These are phyloP conservation scores for Zaprionus ghesquierei DNA, from an alignment of 1,140 invertebrate genomes.

Conservation along the genomic window DNA sequence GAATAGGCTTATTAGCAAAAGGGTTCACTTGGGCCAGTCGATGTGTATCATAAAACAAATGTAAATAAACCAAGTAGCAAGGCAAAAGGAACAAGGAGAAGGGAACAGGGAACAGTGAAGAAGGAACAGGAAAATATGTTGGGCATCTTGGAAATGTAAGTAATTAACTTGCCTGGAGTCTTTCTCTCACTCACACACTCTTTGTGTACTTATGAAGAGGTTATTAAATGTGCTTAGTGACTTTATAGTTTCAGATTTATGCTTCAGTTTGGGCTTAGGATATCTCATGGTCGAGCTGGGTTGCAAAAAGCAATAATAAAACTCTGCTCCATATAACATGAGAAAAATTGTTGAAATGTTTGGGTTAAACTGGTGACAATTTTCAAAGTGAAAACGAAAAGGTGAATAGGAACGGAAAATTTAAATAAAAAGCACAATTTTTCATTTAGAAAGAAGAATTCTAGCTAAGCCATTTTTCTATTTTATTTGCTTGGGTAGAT, in stretches of 20 bases:
- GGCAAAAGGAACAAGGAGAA: neutral
- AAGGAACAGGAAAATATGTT: neutral
- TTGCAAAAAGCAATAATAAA: too few relatives aligned
- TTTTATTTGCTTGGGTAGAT: too few relatives aligned
- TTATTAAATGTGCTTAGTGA: too few relatives aligned
- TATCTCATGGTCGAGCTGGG: neutral
- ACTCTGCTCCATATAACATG: neutral
- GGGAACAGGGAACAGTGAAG: too few relatives aligned
- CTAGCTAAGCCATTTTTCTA: neutral
- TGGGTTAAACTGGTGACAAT: too few relatives aligned
- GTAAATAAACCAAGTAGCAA: slow-evolving; percentile 1
- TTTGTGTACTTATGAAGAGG: neutral
- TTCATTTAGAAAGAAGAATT: neutral
- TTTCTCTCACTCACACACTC: neutral
- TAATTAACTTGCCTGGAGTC: neutral
- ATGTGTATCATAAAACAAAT: neutral
- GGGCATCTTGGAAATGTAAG: neutral
- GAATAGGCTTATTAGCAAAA: slow-evolving; percentile 16
- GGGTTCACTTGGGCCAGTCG: neutral
- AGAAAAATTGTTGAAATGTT: neutral
- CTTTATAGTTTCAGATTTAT: neutral
- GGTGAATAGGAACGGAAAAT: too few relatives aligned
- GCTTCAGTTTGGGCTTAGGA: neutral
- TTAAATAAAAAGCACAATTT: neutral
- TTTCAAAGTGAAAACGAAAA: too few relatives aligned